phyloP scores from a whole-genome alignment of 2,113 vertebrate genomes.

The Arothron firmamentum region DNA sequence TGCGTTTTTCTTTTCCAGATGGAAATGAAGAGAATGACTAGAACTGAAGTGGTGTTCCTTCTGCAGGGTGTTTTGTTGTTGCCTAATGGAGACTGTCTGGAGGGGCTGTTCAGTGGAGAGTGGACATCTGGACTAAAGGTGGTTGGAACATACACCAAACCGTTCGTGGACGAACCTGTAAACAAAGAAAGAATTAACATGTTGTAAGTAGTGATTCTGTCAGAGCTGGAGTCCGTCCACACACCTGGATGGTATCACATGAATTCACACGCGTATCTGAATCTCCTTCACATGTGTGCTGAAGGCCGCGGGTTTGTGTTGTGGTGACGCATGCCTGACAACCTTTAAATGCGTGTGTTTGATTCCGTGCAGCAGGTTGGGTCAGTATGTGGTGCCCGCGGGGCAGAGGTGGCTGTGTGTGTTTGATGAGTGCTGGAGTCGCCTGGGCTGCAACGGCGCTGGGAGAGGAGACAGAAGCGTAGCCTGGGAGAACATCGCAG shows the following conservation, averaged over 20 bases:
- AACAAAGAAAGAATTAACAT: constrained; percentile 71
- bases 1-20: neutral
- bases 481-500: constrained; percentile 95
- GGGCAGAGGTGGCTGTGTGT: constrained; percentile 90
- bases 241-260: neutral
- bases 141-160: constrained; percentile 86
- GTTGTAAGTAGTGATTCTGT: constrained; percentile 75
- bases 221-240: neutral
- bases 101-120: constrained; percentile 89
- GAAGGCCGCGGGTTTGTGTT: neutral
- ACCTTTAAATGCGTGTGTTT: constrained; percentile 4
- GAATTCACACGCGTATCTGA: neutral
- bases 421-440: constrained; percentile 91
- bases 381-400: constrained; percentile 79
- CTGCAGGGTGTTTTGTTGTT: constrained; percentile 84
- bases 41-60: neutral
- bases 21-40: too few relatives aligned
- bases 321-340: neutral
- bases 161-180: constrained; percentile 77
- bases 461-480: constrained; percentile 77
- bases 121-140: constrained; percentile 93
- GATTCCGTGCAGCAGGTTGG: constrained; percentile 73
- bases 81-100: constrained; percentile 87
- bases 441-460: constrained; percentile 83
- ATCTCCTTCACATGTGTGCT: neutral